Base-by-base conservation (phyloP, 1,140 invertebrate species). In the Macrocentrus cingulum region DNA sequence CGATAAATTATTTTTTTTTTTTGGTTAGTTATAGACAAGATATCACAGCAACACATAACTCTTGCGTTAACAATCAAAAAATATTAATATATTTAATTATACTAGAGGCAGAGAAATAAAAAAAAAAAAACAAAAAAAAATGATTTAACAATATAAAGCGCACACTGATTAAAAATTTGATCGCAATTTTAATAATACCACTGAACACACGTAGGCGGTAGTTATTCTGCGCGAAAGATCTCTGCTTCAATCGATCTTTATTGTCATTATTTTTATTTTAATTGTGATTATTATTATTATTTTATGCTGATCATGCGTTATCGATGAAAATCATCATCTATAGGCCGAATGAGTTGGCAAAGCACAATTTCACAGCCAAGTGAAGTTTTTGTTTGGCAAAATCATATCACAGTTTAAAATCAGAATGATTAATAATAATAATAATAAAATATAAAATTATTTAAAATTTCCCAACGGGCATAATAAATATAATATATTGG, bases 11-110 rank as follows among this genome's bases (percentile, higher is more conserved):
- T 48, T 39, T 55, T 36, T 42, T 29, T 36, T 13, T 22, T 3
- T 39, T 65, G 71, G 55, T 66, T 58, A 64, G 66, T 66, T 58
- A 58, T 46, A 44, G 32, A 56, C 16, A 62, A 59, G 59, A 49
- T 54, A 58, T 69, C 65, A 74, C 68, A 76, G 70, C 72, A 74
- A 76, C 66, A 77, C 59, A 68, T 75, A 71, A 77, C 34, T 46
- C 37, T 67, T 73, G 72, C 71, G 66, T 63, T 71, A 66, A 70
- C 60, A 61, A 69, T 44, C 56, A 66, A 64, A 59, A 16, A 60
- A 61, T 59, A 59, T 37, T 55, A 60, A 60, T 36, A 8, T 48
- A 60, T n/a, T n/a, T n/a, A n/a, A n/a, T n/a, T n/a, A n/a, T 60
- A 39, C 44, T 51, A 53, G 39, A 50, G 54, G 50, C 59, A 48